Conservation (phyloP, 2,888 invertebrate species). For the Galerucella pusilla region DNA sequence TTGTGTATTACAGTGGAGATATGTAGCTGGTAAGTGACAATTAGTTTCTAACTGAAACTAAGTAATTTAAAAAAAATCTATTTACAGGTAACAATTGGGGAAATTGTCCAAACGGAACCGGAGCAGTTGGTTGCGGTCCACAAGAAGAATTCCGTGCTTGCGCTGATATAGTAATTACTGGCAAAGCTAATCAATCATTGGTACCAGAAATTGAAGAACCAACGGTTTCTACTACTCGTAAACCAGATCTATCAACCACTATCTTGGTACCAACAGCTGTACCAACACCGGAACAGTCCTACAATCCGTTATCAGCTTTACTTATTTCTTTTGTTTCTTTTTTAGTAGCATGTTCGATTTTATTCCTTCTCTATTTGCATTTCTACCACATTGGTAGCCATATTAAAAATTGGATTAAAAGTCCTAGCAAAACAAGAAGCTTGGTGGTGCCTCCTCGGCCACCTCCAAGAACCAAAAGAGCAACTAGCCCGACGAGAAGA, state of each 20-base stretch:
- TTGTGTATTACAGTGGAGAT: conserved; percentile 90
- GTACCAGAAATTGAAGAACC: conserved; percentile 56
- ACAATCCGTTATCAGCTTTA: conserved; percentile 68
- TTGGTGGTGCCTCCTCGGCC: conserved; percentile 47
- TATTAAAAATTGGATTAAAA: conserved; percentile 71
- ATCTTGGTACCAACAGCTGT: conserved; percentile 56
- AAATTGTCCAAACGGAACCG: conserved; percentile 76
- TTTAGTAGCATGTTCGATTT: conserved; percentile 73
- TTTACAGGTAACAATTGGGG: conserved; percentile 80
- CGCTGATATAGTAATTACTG: conserved; percentile 81
- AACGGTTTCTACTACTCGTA: conserved; percentile 48
- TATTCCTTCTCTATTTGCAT: conserved; percentile 78
- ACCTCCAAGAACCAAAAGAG: conserved; percentile 57
- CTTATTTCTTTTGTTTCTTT: conserved; percentile 75
- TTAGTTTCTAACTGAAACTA: background rate
- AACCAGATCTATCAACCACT: conserved; percentile 55
- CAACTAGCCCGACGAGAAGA: conserved; percentile 34
- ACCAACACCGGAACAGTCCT: conserved; percentile 56
- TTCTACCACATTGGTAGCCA: conserved; percentile 79
- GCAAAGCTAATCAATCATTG: conserved; percentile 65
- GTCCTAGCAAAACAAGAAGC: conserved; percentile 35
- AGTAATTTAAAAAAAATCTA: conserved; percentile 4
- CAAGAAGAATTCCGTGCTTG: conserved; percentile 91
- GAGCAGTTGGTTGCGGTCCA: conserved; percentile 86
- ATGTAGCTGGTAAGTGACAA: conserved; percentile 75